Conservation (phyloP, 1,140 invertebrate genomes). For the Drosophila elegans region DNA sequence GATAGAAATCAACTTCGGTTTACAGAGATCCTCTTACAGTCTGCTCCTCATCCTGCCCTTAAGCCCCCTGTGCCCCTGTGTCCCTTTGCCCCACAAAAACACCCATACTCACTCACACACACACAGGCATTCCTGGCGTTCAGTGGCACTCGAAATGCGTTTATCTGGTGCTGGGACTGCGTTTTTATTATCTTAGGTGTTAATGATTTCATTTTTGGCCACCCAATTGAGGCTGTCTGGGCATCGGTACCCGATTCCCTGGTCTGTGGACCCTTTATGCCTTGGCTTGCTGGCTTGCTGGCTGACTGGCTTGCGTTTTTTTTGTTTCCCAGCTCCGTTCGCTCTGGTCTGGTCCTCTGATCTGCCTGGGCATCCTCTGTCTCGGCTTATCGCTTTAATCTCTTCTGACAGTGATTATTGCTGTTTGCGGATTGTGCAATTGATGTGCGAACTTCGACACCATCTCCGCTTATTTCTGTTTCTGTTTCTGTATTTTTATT, state of each 20-base stretch:
- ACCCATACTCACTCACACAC: constrained; percentile 1
- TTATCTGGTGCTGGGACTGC: constrained; percentile 40
- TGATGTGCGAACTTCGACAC: constrained; percentile 83
- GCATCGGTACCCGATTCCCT: constrained; percentile 2
- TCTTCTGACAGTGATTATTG: constrained; percentile 83
- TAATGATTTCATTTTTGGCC: constrained; percentile 85
- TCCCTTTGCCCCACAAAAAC: too few relatives aligned
- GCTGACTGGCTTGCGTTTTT: background rate
- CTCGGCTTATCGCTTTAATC: constrained; percentile 82
- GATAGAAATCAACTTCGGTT: constrained; percentile 71
- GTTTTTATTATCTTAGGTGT: constrained; percentile 82
- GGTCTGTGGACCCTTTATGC: constrained; percentile 24
- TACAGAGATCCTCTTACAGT: constrained; percentile 55
- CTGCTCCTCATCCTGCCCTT: constrained; percentile 9
- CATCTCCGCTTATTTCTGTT: constrained; percentile 14
- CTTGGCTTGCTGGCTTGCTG: constrained; percentile 13
- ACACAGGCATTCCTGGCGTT: constrained; percentile 59
- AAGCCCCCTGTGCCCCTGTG: constrained; percentile 1
- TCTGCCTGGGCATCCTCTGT: constrained; percentile 47
- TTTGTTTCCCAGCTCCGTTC: constrained; percentile 34
- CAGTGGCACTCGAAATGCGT: constrained; percentile 58
- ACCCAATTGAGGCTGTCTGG: constrained; percentile 75
- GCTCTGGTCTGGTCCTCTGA: constrained; percentile 31
- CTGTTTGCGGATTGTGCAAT: constrained; percentile 82
- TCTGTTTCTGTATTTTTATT: constrained; percentile 1